Percentiles rank a stretch among this genome's conserved stretches.
These are phyloP conservation scores for Sardinella longiceps DNA, from an alignment of 2,797 vertebrate genomes.

Conservation along the genomic window DNA sequence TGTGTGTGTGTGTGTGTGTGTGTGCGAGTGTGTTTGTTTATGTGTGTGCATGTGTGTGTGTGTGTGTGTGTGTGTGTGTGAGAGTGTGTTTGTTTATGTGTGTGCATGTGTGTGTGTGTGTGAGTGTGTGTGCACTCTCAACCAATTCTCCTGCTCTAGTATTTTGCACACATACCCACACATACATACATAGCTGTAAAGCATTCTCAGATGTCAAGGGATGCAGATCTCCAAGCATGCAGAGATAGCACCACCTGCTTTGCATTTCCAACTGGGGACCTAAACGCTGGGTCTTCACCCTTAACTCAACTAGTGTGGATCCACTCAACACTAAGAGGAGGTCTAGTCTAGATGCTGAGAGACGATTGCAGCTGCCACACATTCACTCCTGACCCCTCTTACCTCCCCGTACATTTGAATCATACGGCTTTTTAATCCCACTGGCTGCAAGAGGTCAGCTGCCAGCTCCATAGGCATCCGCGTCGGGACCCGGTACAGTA, in stretches of 20 bases:
- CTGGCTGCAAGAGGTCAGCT: conserved; percentile 6
- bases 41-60: no score
- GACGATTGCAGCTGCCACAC: neutral
- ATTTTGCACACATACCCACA: no score
- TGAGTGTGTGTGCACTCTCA: neutral
- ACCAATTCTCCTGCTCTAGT: neutral
- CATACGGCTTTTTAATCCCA: conserved; percentile 33
- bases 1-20: no score
- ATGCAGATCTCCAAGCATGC: neutral
- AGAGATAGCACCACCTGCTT: neutral
- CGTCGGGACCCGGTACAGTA: conserved; percentile 45
- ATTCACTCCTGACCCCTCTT: conserved; percentile 32
- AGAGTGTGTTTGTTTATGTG: no score
- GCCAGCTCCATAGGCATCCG: conserved; percentile 36
- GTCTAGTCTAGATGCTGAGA: neutral
- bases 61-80: no score
- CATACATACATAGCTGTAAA: neutral
- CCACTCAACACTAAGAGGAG: no score
- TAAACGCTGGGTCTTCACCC: neutral
- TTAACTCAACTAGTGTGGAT: no score
- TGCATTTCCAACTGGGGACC: neutral
- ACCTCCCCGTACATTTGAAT: conserved; percentile 24
- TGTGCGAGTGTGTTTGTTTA: no score
- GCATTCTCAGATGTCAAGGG: neutral
- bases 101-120: no score